Conservation (phyloP, 2,888 invertebrate species). For the Patella caerulea region DNA sequence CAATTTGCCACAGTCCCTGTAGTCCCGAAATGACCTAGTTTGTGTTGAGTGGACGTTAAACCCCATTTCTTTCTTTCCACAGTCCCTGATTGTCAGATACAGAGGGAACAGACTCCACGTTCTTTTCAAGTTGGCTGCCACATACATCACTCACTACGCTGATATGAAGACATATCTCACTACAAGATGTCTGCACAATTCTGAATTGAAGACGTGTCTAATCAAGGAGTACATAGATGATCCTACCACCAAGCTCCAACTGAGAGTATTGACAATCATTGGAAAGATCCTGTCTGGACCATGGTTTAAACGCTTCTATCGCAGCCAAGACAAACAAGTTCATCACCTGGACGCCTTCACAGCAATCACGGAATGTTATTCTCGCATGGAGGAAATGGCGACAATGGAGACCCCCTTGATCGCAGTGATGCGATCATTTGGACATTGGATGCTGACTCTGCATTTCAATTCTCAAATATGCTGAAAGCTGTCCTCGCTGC, state of each 20-base stretch:
- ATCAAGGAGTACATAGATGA: slow-evolving; percentile 24
- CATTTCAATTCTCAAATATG: slow-evolving; percentile 11
- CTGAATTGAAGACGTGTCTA: slow-evolving; percentile 24
- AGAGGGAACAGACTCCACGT: slow-evolving; percentile 36
- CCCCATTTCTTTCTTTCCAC: no score
- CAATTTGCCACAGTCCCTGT: slow-evolving; percentile 24
- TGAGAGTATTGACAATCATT: slow-evolving; percentile 32
- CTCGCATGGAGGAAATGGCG: no score
- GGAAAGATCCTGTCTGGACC: slow-evolving; percentile 27
- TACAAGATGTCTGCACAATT: slow-evolving; percentile 24
- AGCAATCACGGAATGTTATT: no score
- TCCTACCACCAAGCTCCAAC: slow-evolving; percentile 17
- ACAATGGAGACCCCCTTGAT: no score
- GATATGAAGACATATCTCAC: slow-evolving; percentile 21
- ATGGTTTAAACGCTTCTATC: slow-evolving; percentile 33
- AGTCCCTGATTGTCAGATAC: slow-evolving; percentile 33
- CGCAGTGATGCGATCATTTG: no score
- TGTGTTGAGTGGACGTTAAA: no score
- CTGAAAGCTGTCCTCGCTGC: slow-evolving; percentile 6
- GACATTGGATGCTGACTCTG: no score
- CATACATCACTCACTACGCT: slow-evolving; percentile 19
- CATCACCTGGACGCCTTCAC: slow-evolving; percentile 13
- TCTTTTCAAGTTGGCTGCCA: slow-evolving; percentile 34
- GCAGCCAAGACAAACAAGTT: slow-evolving; percentile 12
- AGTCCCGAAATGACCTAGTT: no score